These are phyloP conservation scores for Fundulus diaphanus DNA, from an alignment of 2,797 vertebrate species.

Conservation along the genomic window DNA sequence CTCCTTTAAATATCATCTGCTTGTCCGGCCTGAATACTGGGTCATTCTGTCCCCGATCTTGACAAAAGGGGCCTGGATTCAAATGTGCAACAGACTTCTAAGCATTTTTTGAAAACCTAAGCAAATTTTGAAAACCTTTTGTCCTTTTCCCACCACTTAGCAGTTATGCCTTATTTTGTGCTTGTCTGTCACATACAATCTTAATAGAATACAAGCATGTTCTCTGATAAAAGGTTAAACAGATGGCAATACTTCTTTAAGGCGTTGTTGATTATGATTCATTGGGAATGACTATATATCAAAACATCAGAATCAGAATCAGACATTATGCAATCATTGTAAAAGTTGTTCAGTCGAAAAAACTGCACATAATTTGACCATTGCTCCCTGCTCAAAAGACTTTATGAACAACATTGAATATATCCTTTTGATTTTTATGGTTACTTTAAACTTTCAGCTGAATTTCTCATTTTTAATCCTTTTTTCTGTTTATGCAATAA, in stretches of 20 bases:
- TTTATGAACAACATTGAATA: not conserved
- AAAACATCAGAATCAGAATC: no score
- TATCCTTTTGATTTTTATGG: not conserved
- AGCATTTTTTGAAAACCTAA: not conserved
- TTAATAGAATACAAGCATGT: not conserved
- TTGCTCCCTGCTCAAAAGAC: not conserved
- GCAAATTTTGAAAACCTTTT: not conserved
- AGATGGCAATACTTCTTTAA: not conserved
- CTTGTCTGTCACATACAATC: not conserved
- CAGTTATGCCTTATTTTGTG: not conserved
- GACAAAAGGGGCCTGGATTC: not conserved
- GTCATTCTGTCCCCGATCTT: no score
- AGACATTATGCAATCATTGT: not conserved
- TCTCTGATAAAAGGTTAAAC: no score
- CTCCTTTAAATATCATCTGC: not conserved
- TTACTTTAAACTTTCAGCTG: not conserved
- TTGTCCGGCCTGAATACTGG: no score
- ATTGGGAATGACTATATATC: not conserved
- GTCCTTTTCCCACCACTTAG: not conserved
- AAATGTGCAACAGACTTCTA: not conserved
- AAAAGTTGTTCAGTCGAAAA: not conserved
- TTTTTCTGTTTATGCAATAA: not conserved
- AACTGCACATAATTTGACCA: not conserved
- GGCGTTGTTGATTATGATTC: not conserved
- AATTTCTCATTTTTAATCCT: not conserved